phyloP scores from a whole-genome alignment of 2,888 invertebrate species.

The Raillietiella orientalis region DNA sequence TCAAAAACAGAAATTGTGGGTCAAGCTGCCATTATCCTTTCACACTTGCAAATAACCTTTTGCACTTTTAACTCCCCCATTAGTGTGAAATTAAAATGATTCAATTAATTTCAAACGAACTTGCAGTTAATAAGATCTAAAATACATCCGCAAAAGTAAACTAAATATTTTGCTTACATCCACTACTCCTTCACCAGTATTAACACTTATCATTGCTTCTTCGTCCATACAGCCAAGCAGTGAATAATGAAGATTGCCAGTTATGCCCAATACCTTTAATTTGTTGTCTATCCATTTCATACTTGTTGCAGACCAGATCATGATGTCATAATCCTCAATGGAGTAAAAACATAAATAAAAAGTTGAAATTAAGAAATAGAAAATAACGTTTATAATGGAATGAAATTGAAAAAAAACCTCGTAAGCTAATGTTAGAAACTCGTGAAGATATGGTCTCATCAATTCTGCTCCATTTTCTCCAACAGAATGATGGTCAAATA shows the following conservation, averaged over 20 bases:
- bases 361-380: slow-evolving; percentile 1
- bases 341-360: slow-evolving; percentile 3
- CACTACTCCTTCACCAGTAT: slow-evolving; percentile 58
- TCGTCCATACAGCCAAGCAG: slow-evolving; percentile 71
- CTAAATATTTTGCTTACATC: no score
- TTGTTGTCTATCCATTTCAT: slow-evolving; percentile 98
- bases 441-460: slow-evolving; percentile 82
- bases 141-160: no score
- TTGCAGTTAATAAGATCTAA: no score
- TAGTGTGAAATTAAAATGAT: no score
- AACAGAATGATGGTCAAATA: slow-evolving; percentile 76
- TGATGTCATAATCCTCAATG: slow-evolving; percentile 50
- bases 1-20: no score
- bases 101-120: no score
- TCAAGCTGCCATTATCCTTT: no score
- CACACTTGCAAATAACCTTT: no score
- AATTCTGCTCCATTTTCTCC: slow-evolving; percentile 61
- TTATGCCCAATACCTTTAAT: slow-evolving; percentile 67
- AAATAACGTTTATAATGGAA: background rate
- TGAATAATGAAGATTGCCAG: slow-evolving; percentile 48
- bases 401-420: slow-evolving; percentile 12
- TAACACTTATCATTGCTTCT: slow-evolving; percentile 77
- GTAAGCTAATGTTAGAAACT: slow-evolving; percentile 59
- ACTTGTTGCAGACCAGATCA: slow-evolving; percentile 91
- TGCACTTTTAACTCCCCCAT: no score